Base-by-base conservation (phyloP, 2,113 vertebrate species). In the Crotalus horridus region DNA sequence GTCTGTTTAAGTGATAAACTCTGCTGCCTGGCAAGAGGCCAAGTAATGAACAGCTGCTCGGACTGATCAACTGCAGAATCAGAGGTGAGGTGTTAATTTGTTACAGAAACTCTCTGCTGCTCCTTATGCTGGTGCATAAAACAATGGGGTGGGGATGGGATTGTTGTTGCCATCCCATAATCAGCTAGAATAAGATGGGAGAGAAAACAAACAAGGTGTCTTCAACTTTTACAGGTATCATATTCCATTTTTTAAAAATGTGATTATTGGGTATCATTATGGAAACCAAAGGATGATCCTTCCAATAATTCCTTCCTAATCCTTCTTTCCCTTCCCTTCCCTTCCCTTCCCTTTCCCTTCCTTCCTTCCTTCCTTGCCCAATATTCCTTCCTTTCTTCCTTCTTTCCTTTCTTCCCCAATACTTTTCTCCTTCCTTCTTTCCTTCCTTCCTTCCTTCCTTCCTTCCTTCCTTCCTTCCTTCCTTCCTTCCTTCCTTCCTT, bases 21-120 rank as follows among this genome's bases (percentile, higher is more conserved):
- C 46, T 48, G 46, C 85, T 94, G 64, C 87, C 93, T 95, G 91
- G 87, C 93, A 96, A 95, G 94, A 94, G 21, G 94, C 23, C 91
- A 95, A 97, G 93, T 95, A 97, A 94, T 53, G 51, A 96, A 94
- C 92, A 96, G 56, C 89, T 97, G 95, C 69, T 96, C 85, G 85
- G 59, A 21, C 74, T 94, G 91, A 96, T 95, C 94, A 93, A 96
- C 95, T 93, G 90, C 89, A 95, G 94, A 95, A 96, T 69, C 53
- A 94, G 96, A 95, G 90, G 59, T 89, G 88, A 94, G 88, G 53
- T 92, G 93, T 8, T 95, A 92, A 93, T 92, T 58, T 94, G 93
- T 90, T 12, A 1, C 61, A 91, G 95, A 94, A 92, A 7, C 24
- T 24, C 46, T 48, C 92, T 92, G 92, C 93, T 95, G 54, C 39